Percentiles rank a stretch among this genome's conserved stretches.
Evolutionary conservation across 2,113 vertebrate genomes (phyloP).

Genomic region (Anhinga rufa): DNA sequence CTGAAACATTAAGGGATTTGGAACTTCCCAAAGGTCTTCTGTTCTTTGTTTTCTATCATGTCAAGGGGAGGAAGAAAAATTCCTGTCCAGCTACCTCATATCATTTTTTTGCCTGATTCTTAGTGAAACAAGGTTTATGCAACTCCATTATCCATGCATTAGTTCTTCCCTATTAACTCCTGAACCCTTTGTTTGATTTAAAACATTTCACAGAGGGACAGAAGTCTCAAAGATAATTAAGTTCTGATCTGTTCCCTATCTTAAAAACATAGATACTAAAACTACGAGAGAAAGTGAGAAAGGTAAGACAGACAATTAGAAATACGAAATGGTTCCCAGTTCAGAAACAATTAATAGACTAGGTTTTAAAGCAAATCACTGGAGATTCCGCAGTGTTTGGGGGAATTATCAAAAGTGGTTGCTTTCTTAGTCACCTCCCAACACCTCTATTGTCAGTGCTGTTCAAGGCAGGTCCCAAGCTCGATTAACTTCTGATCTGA

Average conservation of each 20-base stretch:
- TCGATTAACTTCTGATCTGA: not conserved
- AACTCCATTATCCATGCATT: constrained; percentile 3
- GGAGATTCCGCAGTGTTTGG: not conserved
- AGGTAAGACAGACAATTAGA: not conserved
- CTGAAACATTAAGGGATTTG: not conserved
- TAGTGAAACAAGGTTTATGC: not conserved
- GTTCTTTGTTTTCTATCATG: not conserved
- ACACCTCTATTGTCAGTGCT: not conserved
- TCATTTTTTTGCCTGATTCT: not conserved
- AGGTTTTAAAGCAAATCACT: not conserved
- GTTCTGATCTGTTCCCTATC: not conserved
- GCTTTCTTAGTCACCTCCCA: not conserved
- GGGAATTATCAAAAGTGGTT: not conserved
- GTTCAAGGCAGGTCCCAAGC: not conserved
- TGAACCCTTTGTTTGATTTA: not conserved
- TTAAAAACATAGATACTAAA: not conserved
- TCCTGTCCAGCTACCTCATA: not conserved
- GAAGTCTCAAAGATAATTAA: constrained; percentile 51
- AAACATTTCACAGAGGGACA: constrained; percentile 13
- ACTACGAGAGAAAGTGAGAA: not conserved
- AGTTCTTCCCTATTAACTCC: constrained; percentile 19
- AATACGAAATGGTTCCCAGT: not conserved
- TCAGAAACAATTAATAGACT: not conserved
- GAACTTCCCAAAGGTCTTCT: not conserved
- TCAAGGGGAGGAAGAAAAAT: not conserved